Base-by-base conservation (phyloP, 2,113 vertebrate genomes). In the Caloenas nicobarica region DNA sequence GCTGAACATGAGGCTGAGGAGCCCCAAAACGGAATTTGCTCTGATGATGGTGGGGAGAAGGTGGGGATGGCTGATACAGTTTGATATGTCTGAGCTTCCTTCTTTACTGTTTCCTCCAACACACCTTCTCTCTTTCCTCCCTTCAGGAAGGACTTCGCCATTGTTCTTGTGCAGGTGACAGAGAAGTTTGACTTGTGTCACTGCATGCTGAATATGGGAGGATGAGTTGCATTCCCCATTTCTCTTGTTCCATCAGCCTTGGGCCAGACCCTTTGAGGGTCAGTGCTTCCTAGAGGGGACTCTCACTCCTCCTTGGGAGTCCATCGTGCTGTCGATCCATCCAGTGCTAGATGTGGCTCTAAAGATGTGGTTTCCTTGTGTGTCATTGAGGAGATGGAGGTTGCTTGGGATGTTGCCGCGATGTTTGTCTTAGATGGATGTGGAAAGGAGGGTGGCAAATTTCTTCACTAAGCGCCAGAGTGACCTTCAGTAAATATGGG, bases 351-450 rank as follows among this genome's bases (percentile, higher is more conserved):
- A 71, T 57, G 16, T 44, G 44, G 46, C 23, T 25, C 29, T 4
- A 11, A 53, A 44, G 46, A 28, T 44, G 50, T 33, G 57, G 5
- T 24, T 18, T 34, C 79, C n/a, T 5, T 0, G 0, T 29, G 33
- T 36, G 33, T 51, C 44, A 34, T 0, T 8, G 53, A 18, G 58
- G 50, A 72, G 38, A 21, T 57, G 58, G 29, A 62, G n/a, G 42
- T 16, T 38, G 19, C 17, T 74, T 21, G 60, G 48, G 48, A 9
- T 58, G 33, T 18, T 71, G 42, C 33, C 33, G 51, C 40, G 40
- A 2, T 0, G 1, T 72, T 93, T 76, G 78, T 74, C 31, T 46
- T 36, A 48, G 42, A 13, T 53, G 61, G 38, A 48, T 60, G 34
- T 16, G 61, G 29, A 81, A 56, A 80, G 36, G 68, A 85, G 29